Conservation (phyloP, 2,888 invertebrate species). For the Nomada hirtipes region DNA sequence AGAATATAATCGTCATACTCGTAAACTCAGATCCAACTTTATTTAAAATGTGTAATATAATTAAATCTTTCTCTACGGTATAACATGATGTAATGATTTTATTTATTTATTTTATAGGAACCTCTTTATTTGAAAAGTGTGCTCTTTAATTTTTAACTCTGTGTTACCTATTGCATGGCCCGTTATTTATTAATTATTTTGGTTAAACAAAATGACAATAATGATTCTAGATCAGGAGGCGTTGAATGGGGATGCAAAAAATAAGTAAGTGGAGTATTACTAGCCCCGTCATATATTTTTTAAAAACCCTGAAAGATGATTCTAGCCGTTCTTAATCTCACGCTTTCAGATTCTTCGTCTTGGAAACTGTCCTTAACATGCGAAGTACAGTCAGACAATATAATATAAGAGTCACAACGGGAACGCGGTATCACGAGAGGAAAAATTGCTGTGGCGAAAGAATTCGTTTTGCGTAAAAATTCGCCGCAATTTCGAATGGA, state of each 20-base stretch:
- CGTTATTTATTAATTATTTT: too few species aligned
- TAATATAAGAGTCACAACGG: slow-evolving; percentile 14
- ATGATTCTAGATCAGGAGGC: neutral
- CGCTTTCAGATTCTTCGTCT: slow-evolving; percentile 12
- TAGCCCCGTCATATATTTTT: neutral
- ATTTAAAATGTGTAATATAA: too few species aligned
- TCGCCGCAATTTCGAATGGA: slow-evolving; percentile 1
- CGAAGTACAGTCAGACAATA: slow-evolving; percentile 34
- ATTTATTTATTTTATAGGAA: too few species aligned
- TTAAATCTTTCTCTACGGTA: too few species aligned
- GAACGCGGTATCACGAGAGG: slow-evolving; percentile 39
- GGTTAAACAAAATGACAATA: neutral
- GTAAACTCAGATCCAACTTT: too few species aligned
- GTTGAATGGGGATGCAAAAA: neutral
- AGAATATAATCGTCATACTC: too few species aligned
- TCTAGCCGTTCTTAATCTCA: slow-evolving; percentile 22
- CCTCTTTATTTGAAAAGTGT: too few species aligned
- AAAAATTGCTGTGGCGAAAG: slow-evolving; percentile 6
- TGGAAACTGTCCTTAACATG: slow-evolving; percentile 5
- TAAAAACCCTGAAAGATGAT: neutral
- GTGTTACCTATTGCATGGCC: too few species aligned
- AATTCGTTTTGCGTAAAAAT: slow-evolving; percentile 35
- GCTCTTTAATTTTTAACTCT: too few species aligned
- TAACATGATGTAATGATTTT: too few species aligned
- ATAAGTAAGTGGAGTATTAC: neutral